Conservation (phyloP, 2,113 vertebrate genomes). For the Varanus salvator region DNA sequence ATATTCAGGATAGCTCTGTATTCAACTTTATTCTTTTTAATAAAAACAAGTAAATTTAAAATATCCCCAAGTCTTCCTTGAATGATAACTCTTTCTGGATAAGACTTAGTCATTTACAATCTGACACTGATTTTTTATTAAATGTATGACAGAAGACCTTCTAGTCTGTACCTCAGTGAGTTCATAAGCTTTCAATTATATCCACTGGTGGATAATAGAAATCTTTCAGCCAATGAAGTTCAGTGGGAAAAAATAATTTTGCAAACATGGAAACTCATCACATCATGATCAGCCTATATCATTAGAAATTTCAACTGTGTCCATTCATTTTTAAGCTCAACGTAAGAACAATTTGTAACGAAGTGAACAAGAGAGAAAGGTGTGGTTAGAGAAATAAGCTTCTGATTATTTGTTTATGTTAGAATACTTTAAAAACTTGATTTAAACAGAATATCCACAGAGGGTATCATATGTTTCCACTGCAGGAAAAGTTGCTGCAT, state of each 20-base stretch:
- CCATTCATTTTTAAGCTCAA: slow-evolving; percentile 58
- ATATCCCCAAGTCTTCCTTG: background rate
- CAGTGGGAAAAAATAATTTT: slow-evolving; percentile 25
- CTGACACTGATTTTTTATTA: slow-evolving; percentile 39
- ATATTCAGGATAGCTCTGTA: background rate
- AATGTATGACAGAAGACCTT: slow-evolving; percentile 24
- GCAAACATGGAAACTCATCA: slow-evolving; percentile 54
- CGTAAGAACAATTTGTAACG: slow-evolving; percentile 47
- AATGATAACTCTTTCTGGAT: background rate
- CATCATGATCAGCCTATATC: slow-evolving; percentile 45
- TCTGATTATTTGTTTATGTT: slow-evolving; percentile 52
- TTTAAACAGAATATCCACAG: too few species aligned
- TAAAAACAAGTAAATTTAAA: background rate
- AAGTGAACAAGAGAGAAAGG: background rate
- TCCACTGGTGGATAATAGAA: slow-evolving; percentile 39
- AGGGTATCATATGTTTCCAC: too few species aligned
- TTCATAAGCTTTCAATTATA: slow-evolving; percentile 51
- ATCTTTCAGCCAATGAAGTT: slow-evolving; percentile 39
- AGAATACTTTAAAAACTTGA: slow-evolving; percentile 44
- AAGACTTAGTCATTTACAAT: background rate
- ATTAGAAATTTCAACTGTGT: slow-evolving; percentile 41
- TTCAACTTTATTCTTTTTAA: background rate
- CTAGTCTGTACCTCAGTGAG: slow-evolving; percentile 1
- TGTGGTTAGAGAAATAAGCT: slow-evolving; percentile 6
- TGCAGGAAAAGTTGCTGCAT: too few species aligned